Base-by-base conservation (phyloP, 2,797 vertebrate genomes). In the Echiichthys vipera region DNA sequence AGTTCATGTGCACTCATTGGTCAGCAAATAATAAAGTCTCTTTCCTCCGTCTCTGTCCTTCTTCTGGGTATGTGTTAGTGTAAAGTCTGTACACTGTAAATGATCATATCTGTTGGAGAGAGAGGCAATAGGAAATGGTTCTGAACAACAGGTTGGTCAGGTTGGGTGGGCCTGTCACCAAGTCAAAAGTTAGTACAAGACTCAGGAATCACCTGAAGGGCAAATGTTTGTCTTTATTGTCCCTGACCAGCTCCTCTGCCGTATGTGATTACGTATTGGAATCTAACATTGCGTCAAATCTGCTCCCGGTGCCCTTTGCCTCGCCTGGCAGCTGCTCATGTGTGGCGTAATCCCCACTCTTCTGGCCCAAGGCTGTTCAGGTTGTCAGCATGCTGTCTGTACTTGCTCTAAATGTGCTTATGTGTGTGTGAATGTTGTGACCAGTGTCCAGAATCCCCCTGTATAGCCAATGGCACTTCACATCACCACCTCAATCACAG, bases 211-310 rank as follows among this genome's bases (percentile, higher is more conserved):
- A 88, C 80, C 81, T 71, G 65, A 64, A 84, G 74, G 84, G 77
- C 75, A 86, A 81, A 83, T 75, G 62, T 86, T 90, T 87, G 84
- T 90, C 83, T 90, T 80, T 78, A 78, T 83, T 77, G 74, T 77
- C 73, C 69, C 65, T 20, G 66, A 75, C 63, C 55, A n/a, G 51
- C 61, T 67, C 61, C 20, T 67, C 66, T 75, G 72, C 53, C 59
- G 14, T 59, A 25, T 67, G 45, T 50, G 71, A 74, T 80, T 74
- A 71, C 73, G 34, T 51, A 36, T 62, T 39, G 67, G 64, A 63
- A 77, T 70, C 65, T 18, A 36, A 59, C 70, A 59, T 70, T 45
- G 80, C 37, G 72, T 88, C 88, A 92, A 24, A 55, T 56, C 70
- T 67, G 66, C 80, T 55, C 66, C 40, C 40, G 5, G 34, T n/a